Evolutionary conservation across 2,888 invertebrate species (phyloP).

Genomic region (Tetranychus truncatus): DNA sequence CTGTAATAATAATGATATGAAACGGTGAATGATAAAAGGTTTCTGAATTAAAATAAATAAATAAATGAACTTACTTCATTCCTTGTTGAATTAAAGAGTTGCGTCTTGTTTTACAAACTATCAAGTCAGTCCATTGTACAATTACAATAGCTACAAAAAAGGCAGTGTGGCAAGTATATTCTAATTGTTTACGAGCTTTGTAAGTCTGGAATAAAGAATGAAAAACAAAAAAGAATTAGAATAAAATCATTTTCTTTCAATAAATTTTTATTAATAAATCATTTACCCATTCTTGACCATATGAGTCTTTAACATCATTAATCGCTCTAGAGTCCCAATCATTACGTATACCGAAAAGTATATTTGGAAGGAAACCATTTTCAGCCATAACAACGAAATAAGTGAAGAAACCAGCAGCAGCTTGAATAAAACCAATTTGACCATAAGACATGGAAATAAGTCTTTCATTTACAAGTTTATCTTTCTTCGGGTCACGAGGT

Average conservation of each 20-base stretch:
- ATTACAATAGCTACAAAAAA: constrained; percentile 37
- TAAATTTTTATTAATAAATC: not conserved
- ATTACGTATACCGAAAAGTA: constrained; percentile 82
- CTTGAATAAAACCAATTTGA: constrained; percentile 49
- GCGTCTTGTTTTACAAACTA: constrained; percentile 36
- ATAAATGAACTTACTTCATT: constrained; percentile 33
- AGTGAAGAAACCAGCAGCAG: constrained; percentile 48
- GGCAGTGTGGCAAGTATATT: constrained; percentile 36
- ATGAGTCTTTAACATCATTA: constrained; percentile 92
- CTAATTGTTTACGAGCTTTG: constrained; percentile 33
- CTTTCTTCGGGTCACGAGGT: constrained; percentile 67
- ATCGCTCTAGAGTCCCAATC: constrained; percentile 97
- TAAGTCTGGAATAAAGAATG: constrained; percentile 31
- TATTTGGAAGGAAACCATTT: constrained; percentile 81
- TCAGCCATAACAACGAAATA: constrained; percentile 99
- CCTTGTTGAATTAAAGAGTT: constrained; percentile 36
- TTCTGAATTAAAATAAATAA: not conserved
- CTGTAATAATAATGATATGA: constrained; percentile 26
- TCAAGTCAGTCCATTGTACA: constrained; percentile 36
- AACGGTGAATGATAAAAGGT: not conserved
- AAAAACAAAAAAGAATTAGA: not conserved
- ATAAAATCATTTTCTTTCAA: not conserved
- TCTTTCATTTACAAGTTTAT: constrained; percentile 88
- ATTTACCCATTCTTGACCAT: constrained; percentile 87
- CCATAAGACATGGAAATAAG: constrained; percentile 99